A percentile compares a stretch with the other conserved stretches of the same genome.
phyloP scores from a whole-genome alignment of 2,113 vertebrate genomes.

The Piaya cayana region DNA sequence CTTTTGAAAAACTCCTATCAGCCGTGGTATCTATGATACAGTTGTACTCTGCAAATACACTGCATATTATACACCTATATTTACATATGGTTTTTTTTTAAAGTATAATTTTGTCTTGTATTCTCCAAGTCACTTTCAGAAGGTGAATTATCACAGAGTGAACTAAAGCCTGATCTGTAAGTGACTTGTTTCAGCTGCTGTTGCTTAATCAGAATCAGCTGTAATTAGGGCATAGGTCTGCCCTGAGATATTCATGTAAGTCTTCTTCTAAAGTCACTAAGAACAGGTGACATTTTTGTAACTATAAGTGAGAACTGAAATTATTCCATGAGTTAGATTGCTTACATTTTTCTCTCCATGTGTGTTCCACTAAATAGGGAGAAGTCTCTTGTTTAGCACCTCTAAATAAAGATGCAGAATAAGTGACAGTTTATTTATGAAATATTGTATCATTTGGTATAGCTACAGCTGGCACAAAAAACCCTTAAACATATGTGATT shows the following conservation, averaged over 20 bases:
- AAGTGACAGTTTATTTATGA: slow-evolving; percentile 64
- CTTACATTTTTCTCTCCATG: slow-evolving; percentile 21
- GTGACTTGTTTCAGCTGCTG: not conserved
- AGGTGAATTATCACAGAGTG: not conserved
- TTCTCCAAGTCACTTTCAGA: not conserved
- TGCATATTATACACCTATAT: not conserved
- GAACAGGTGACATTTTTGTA: not conserved
- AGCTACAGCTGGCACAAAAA: slow-evolving; percentile 59
- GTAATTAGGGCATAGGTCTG: not conserved
- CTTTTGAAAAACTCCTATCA: not conserved
- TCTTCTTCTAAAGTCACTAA: not conserved
- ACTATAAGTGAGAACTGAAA: not conserved
- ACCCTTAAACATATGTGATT: slow-evolving; percentile 54
- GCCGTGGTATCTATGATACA: not conserved
- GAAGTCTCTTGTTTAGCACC: slow-evolving; percentile 47
- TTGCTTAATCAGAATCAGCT: not conserved
- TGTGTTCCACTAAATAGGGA: not conserved
- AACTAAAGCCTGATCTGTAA: not conserved
- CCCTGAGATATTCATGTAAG: not conserved
- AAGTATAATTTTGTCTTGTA: not conserved
- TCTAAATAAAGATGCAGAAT: slow-evolving; percentile 64
- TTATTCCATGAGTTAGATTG: not conserved
- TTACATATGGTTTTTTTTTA: not conserved
- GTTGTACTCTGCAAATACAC: not conserved
- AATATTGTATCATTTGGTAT: slow-evolving; percentile 40